Conservation (phyloP, 2,888 invertebrate genomes). For the Epicampocera succincta region DNA sequence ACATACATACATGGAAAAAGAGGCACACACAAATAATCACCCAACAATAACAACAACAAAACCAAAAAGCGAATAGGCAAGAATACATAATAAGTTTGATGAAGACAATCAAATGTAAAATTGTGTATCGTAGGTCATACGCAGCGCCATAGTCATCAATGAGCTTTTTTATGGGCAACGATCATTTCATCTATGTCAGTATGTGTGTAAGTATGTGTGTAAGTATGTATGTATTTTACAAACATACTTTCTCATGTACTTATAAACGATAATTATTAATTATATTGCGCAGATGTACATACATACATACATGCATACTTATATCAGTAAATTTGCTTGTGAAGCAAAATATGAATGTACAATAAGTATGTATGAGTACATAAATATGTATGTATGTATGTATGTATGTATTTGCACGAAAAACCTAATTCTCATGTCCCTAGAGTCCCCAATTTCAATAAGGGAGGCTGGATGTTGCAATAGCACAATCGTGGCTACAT, state of each 20-base stretch:
- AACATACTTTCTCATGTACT: too few relatives aligned
- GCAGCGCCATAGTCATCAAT: slow-evolving; percentile 14
- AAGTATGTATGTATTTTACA: too few relatives aligned
- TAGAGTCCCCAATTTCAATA: too few relatives aligned
- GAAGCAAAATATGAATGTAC: too few relatives aligned
- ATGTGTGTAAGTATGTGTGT: too few relatives aligned
- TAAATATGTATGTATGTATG: not conserved
- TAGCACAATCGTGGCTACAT: too few relatives aligned
- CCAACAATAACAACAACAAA: not conserved
- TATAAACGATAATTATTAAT: not conserved
- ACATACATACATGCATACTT: not conserved
- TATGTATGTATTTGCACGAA: not conserved
- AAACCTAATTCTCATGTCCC: too few relatives aligned
- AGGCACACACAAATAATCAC: not conserved
- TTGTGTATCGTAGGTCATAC: slow-evolving; percentile 67
- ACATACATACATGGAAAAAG: not conserved
- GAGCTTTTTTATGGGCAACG: slow-evolving; percentile 16
- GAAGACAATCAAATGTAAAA: slow-evolving; percentile 55
- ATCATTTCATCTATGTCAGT: not conserved
- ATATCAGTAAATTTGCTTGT: too few relatives aligned
- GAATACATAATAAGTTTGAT: not conserved
- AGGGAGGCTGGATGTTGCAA: too few relatives aligned
- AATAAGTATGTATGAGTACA: not conserved
- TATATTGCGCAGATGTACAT: slow-evolving; percentile 10
- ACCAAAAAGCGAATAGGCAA: not conserved